phyloP scores from a whole-genome alignment of 2,113 vertebrate species.

The Megaleporinus macrocephalus region DNA sequence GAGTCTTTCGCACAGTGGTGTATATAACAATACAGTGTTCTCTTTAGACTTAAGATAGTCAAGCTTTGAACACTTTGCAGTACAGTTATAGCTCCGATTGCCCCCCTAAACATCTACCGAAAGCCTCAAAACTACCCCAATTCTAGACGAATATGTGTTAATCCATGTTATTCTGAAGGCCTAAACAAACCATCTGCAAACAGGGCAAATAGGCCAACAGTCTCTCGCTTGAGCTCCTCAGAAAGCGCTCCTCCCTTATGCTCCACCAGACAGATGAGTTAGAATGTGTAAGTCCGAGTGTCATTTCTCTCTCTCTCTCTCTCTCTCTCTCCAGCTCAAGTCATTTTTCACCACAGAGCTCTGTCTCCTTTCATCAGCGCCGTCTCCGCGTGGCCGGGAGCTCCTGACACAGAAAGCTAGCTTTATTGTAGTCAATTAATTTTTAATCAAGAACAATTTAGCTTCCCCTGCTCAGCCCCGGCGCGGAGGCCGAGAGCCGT shows the following conservation, averaged over 20 bases:
- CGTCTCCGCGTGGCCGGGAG: slow-evolving; percentile 10
- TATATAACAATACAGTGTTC: too few species aligned
- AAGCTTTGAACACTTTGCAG: too few species aligned
- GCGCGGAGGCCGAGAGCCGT: slow-evolving; percentile 56
- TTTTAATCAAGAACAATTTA: slow-evolving; percentile 74
- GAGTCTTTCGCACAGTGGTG: too few species aligned
- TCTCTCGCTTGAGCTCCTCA: not conserved
- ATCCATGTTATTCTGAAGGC: too few species aligned
- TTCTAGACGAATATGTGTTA: slow-evolving; percentile 57
- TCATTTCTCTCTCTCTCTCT: slow-evolving; percentile 9
- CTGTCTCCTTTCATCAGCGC: slow-evolving; percentile 17
- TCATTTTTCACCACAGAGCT: not conserved
- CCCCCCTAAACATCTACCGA: not conserved
- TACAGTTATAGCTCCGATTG: too few species aligned
- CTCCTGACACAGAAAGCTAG: slow-evolving; percentile 63
- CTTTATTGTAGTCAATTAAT: slow-evolving; percentile 76
- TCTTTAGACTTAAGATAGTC: too few species aligned
- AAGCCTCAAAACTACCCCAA: slow-evolving; percentile 59
- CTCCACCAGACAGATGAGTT: slow-evolving; percentile 1
- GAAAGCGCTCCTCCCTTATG: not conserved
- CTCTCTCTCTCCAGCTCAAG: not conserved
- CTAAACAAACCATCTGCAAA: slow-evolving; percentile 23
- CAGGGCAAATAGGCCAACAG: slow-evolving; percentile 25
- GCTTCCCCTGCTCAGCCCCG: slow-evolving; percentile 42
- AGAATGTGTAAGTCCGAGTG: slow-evolving; percentile 1